Evolutionary conservation across 64 coral and sea anemone species (phyloP).

Genomic region (Acropora tenuis): DNA sequence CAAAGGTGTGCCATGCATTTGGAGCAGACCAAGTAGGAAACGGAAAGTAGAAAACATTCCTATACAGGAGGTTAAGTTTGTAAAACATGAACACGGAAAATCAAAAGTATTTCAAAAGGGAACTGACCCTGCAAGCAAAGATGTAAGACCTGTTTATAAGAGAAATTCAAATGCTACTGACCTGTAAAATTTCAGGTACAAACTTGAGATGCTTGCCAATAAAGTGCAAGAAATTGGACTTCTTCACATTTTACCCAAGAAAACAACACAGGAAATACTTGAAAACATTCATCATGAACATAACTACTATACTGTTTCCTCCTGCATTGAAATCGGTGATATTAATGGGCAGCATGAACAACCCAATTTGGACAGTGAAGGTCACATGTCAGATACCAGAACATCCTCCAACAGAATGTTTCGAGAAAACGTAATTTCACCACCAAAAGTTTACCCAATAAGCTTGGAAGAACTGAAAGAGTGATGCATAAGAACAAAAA

Average conservation of each 20-base stretch:
- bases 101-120: background rate
- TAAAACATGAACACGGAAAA: slow-evolving; percentile 43
- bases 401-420: background rate
- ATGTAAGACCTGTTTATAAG: too few species aligned
- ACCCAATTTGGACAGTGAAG: too few species aligned
- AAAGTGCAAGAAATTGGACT: slow-evolving; percentile 38
- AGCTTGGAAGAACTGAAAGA: background rate
- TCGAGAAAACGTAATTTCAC: slow-evolving; percentile 15
- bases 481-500: background rate
- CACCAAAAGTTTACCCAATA: slow-evolving; percentile 24
- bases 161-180: too few species aligned
- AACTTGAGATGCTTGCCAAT: slow-evolving; percentile 11
- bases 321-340: too few species aligned
- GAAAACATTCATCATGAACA: slow-evolving; percentile 6
- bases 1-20: slow-evolving; percentile 30
- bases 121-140: too few species aligned
- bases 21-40: slow-evolving; percentile 22
- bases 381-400: too few species aligned
- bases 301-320: background rate
- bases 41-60: slow-evolving; percentile 6
- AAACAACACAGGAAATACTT: slow-evolving; percentile 53
- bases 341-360: too few species aligned
- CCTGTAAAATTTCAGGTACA: background rate
- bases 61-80: slow-evolving; percentile 3
- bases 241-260: slow-evolving; percentile 39